Evolutionary conservation across 2,888 invertebrate genomes (phyloP).

Genomic region (Plusia festucae): DNA sequence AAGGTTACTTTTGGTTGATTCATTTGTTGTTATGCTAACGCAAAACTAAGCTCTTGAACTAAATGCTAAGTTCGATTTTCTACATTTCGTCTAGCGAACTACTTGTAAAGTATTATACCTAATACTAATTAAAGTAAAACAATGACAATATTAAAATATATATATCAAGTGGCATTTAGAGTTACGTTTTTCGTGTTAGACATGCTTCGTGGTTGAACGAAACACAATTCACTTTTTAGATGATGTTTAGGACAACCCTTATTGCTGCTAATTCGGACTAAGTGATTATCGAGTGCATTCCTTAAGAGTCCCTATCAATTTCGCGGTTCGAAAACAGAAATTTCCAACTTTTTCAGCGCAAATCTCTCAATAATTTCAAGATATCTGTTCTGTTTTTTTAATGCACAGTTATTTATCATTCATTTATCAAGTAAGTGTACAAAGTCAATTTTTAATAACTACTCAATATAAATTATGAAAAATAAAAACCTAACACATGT

Average conservation of each 20-base stretch:
- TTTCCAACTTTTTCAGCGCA: no score
- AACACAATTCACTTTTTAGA: slow-evolving; percentile 73
- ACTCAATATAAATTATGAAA: no score
- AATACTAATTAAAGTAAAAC: slow-evolving; percentile 83
- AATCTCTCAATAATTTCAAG: no score
- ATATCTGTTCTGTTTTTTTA: no score
- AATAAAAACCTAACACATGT: no score
- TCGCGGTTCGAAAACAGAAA: no score
- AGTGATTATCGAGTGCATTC: slow-evolving; percentile 50
- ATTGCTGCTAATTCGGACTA: slow-evolving; percentile 69
- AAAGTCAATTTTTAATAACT: no score
- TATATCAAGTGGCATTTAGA: slow-evolving; percentile 84
- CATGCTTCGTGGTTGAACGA: slow-evolving; percentile 77
- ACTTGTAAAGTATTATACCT: slow-evolving; percentile 80
- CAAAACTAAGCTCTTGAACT: slow-evolving; percentile 61
- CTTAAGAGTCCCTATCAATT: no score
- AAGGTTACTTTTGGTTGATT: slow-evolving; percentile 65
- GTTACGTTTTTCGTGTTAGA: slow-evolving; percentile 83
- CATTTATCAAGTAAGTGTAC: no score
- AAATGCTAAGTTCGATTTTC: slow-evolving; percentile 74
- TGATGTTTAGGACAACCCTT: slow-evolving; percentile 68
- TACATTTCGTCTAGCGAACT: slow-evolving; percentile 77
- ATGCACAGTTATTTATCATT: no score
- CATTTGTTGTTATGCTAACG: slow-evolving; percentile 67
- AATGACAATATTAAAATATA: slow-evolving; percentile 88